A percentile compares a stretch with the other conserved stretches of the same genome.
These are phyloP conservation scores for Labeo calbasu DNA, from an alignment of 2,797 vertebrate species.

Conservation along the genomic window DNA sequence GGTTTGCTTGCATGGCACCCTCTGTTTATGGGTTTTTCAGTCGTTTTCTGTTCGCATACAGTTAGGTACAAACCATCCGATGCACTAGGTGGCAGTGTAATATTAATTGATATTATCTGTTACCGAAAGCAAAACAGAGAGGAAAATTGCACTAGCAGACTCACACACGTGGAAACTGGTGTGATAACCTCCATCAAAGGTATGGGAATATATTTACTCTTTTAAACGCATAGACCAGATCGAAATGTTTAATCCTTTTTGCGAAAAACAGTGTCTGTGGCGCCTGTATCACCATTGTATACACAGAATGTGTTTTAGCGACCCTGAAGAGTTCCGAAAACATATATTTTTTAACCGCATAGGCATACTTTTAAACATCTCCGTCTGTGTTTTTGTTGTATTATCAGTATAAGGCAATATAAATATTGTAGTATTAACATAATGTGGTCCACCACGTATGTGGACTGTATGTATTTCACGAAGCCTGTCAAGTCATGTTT, in stretches of 20 bases:
- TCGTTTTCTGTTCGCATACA: background rate
- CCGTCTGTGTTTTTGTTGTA: background rate
- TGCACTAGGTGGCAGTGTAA: background rate
- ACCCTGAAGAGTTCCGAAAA: background rate
- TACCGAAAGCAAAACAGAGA: background rate
- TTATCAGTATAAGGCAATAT: too few species aligned
- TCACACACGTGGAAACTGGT: constrained; percentile 9
- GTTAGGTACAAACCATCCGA: background rate
- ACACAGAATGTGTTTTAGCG: background rate
- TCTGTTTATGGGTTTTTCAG: background rate
- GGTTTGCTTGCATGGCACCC: background rate
- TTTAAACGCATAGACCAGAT: background rate
- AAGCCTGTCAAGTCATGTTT: background rate
- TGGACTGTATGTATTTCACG: background rate
- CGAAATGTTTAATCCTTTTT: background rate
- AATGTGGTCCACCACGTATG: background rate
- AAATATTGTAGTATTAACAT: background rate
- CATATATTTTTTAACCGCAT: background rate
- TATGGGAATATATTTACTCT: background rate
- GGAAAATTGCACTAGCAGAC: background rate
- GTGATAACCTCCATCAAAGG: background rate
- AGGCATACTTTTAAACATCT: background rate
- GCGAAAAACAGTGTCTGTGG: background rate
- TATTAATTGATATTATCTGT: background rate
- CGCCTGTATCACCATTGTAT: too few species aligned